These are phyloP conservation scores for Calephelis perditalis DNA, from an alignment of 2,888 invertebrate genomes.

Conservation along the genomic window DNA sequence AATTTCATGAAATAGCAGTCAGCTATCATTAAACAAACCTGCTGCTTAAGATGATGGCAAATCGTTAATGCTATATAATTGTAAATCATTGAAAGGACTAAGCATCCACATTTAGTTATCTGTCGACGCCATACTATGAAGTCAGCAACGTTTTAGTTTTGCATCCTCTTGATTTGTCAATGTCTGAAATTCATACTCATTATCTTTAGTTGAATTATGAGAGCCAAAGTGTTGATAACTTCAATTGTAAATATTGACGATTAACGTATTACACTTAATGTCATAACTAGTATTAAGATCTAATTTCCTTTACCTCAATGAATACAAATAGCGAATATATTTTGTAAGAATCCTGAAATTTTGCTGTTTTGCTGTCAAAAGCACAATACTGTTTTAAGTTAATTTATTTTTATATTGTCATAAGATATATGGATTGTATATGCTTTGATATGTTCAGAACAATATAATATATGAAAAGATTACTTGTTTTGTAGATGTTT, in stretches of 20 bases:
- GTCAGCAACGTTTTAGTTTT: conserved; percentile 48
- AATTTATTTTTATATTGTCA: conserved; percentile 54
- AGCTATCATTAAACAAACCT: too few relatives aligned
- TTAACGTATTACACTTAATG: conserved; percentile 52
- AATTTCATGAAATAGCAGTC: too few relatives aligned
- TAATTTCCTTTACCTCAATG: conserved; percentile 62
- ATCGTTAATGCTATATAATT: too few relatives aligned
- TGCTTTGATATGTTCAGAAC: conserved; percentile 27
- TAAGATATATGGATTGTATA: conserved; percentile 35
- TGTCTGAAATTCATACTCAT: conserved; percentile 55
- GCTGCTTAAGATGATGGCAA: too few relatives aligned
- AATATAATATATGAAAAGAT: conserved; percentile 35
- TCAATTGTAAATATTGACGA: conserved; percentile 47
- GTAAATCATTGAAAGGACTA: too few relatives aligned
- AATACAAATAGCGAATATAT: conserved; percentile 33
- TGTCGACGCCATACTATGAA: conserved; percentile 25
- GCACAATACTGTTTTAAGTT: conserved; percentile 56
- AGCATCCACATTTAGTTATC: background rate
- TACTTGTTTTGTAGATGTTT: conserved; percentile 43
- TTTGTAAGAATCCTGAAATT: conserved; percentile 29
- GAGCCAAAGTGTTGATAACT: conserved; percentile 64
- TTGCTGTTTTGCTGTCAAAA: conserved; percentile 30
- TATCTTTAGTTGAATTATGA: conserved; percentile 46
- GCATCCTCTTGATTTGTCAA: conserved; percentile 39
- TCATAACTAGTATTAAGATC: conserved; percentile 54